Base-by-base conservation (phyloP, 2,797 vertebrate species). In the Mallotus villosus region DNA sequence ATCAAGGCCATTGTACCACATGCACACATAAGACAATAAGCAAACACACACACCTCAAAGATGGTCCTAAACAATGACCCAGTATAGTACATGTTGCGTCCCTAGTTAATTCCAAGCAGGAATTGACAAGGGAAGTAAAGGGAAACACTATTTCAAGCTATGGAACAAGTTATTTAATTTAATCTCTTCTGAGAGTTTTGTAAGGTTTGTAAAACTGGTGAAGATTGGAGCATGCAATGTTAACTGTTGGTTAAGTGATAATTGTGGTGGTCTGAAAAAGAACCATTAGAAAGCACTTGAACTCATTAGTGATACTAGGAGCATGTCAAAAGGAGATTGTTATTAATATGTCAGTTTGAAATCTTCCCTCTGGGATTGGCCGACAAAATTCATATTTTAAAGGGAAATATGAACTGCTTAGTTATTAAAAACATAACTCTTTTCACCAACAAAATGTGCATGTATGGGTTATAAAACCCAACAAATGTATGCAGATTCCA, bases 281-380 rank as follows among this genome's bases (percentile, higher is more conserved):
- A 9, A 12, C 27, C 1, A 51, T 67, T 49, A 37, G 37, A 41
- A 41, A 66, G 3, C 5, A 49, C 41, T 24, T 58, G 63, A 34
- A 68, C 46, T 58, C 73, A 68, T 29, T 29, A 2, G 55, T 71
- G 27, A 81, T 29, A 29, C 27, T 70, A 74, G 58, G 51, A 85
- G 77, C 71, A 77, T 79, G 78, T 88, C 65, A 79, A 73, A 79
- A 74, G 63, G 51, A 55, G 73, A 85, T 86, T 85, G 78, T 78
- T 76, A 72, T 74, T 21, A 81, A 81, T 77, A 73, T 72, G 69
- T 76, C 76, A 81, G 73, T 61, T 71, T 81, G 49, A 82, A 75
- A 87, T 85, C 79, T 76, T 72, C n/a, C 57, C 70, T 83, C 41
- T 73, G 68, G 72, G 78, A 80, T 81, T 27, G 25, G 16, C 25